Base-by-base conservation (phyloP, 2,888 invertebrate genomes). In the Eristalis intricaria region DNA sequence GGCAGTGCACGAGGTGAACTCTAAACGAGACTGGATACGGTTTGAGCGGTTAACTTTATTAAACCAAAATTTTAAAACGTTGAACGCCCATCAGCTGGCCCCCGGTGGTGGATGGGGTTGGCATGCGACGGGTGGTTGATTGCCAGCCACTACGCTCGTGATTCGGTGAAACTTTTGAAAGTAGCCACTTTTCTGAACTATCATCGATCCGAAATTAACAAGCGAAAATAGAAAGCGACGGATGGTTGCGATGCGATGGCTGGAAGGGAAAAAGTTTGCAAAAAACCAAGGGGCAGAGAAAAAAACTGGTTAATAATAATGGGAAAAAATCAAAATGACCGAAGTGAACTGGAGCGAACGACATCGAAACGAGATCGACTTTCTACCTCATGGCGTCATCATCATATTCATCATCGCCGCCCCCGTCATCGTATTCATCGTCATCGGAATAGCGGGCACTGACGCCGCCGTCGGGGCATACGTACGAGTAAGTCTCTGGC, bases 321-420 rank as follows among this genome's bases (percentile, higher is more conserved):
- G 69, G 40, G 58, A 70, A 81, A 80, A 85, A 81, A 85, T 81
- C 76, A 77, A 81, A 82, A 77, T 70, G 78, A 86, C 78, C 74
- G 56, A 79, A 75, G 83, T 83, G 82, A 81, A 85, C 73, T 85
- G 78, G 78, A 86, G 83, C 78, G 86, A 74, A 83, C 78, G 83
- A 79, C 78, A 82, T 86, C 74, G 56, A 63, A 82, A 86, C 66
- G 86, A 79, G 71, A 83, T 86, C 83, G 78, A 86, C 83, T 83
- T 86, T 86, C 63, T 86, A 74, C 83, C 86, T 75, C 70, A 74
- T 61, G 73, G 82, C 74, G 69, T 38, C 38, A 69, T 64, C 77
- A 65, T 64, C 85, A 69, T n/a, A 61, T 80, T 76, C 68, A 60
- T 64, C 40, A 70, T n/a, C 38, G 63, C 15, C 40, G 10, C 13